Conservation (phyloP, 2,797 vertebrate genomes). For the Mareca penelope region DNA sequence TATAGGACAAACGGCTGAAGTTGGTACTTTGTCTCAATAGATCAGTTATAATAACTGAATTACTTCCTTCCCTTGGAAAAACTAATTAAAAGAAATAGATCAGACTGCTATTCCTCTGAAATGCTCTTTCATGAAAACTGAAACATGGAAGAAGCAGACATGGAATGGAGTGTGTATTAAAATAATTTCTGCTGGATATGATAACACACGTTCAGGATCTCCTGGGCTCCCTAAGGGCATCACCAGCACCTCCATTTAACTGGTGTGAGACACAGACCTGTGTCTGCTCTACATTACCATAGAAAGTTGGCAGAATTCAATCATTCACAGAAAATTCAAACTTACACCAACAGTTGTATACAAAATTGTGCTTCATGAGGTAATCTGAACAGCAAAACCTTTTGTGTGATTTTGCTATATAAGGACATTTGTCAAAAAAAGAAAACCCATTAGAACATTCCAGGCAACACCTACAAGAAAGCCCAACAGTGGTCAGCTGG, state of each 20-base stretch:
- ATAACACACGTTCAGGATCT: neutral
- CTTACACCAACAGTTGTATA: neutral
- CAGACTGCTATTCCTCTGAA: neutral
- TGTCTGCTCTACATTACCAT: rapidly evolving
- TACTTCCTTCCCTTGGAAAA: neutral
- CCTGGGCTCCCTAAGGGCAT: rapidly evolving
- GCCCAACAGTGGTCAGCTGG: neutral
- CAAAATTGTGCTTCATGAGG: neutral
- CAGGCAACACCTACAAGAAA: neutral
- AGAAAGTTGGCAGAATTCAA: neutral
- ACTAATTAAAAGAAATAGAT: neutral
- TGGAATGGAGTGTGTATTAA: neutral
- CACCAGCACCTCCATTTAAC: neutral
- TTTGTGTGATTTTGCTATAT: rapidly evolving
- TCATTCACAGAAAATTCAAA: neutral
- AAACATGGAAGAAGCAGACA: neutral
- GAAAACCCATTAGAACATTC: rapidly evolving
- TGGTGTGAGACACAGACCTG: neutral
- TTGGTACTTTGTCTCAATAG: neutral
- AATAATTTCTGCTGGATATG: neutral
- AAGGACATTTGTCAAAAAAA: neutral
- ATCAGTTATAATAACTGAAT: neutral
- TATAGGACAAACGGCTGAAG: neutral
- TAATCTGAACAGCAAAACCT: neutral
- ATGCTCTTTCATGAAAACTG: neutral